Percentiles rank a stretch among this genome's conserved stretches.
These are phyloP conservation scores for Macrotrachela quadricornifera DNA, from an alignment of 1,140 invertebrate genomes.

Conservation along the genomic window DNA sequence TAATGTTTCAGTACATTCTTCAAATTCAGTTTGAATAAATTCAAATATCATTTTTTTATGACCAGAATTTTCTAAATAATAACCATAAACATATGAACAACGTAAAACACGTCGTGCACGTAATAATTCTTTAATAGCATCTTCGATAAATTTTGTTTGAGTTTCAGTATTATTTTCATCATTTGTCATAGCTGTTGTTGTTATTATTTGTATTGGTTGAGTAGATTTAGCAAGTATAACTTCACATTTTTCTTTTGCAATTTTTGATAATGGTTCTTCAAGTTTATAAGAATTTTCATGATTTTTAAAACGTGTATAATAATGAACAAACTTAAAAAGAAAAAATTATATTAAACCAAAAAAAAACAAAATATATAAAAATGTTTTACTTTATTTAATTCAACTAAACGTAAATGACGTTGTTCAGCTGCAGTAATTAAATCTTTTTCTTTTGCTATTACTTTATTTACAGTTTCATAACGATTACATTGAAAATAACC, in stretches of 20 bases:
- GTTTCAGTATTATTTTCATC: background rate
- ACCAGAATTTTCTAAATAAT: slow-evolving; percentile 42
- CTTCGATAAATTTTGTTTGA: slow-evolving; percentile 37
- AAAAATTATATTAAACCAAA: slow-evolving; percentile 42
- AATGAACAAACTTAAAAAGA: slow-evolving; percentile 44
- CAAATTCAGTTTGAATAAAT: slow-evolving; percentile 47
- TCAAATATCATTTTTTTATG: slow-evolving; percentile 48
- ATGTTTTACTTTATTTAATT: background rate
- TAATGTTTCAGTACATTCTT: slow-evolving; percentile 43
- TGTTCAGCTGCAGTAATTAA: slow-evolving; percentile 35
- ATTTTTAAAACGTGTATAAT: slow-evolving; percentile 44
- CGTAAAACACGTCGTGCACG: slow-evolving; percentile 43
- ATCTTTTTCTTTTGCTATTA: slow-evolving; percentile 40
- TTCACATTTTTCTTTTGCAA: slow-evolving; percentile 33
- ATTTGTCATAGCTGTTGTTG: slow-evolving; percentile 16
- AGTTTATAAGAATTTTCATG: slow-evolving; percentile 42
- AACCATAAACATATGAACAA: slow-evolving; percentile 46
- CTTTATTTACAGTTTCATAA: slow-evolving; percentile 43
- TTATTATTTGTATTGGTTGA: slow-evolving; percentile 14
- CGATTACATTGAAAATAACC: slow-evolving; percentile 51
- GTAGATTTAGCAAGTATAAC: background rate
- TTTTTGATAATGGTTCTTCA: slow-evolving; percentile 40
- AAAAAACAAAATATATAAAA: too few relatives aligned
- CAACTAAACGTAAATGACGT: slow-evolving; percentile 3
- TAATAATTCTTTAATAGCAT: slow-evolving; percentile 41